These are phyloP conservation scores for Atherinomorus stipes DNA, from an alignment of 2,113 vertebrate genomes.

Conservation along the genomic window DNA sequence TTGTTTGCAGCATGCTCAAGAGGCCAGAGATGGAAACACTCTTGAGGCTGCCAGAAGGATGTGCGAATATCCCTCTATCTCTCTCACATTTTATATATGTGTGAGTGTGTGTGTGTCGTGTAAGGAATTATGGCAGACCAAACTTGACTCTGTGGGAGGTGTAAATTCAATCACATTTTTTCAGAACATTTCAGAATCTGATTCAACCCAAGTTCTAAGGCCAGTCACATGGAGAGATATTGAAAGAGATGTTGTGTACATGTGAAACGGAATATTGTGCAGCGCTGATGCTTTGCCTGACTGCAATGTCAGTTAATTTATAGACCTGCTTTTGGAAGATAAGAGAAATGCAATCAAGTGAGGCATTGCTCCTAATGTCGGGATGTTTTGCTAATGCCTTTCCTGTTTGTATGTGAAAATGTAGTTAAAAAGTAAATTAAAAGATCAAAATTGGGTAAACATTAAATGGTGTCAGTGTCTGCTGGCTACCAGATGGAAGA, in stretches of 20 bases:
- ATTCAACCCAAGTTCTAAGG: conserved; percentile 71
- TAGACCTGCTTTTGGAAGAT: conserved; percentile 70
- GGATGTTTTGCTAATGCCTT: conserved; percentile 58
- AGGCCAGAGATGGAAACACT: conserved; percentile 72
- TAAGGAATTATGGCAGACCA: conserved; percentile 73
- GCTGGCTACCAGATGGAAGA: conserved; percentile 57
- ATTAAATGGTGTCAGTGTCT: conserved; percentile 65
- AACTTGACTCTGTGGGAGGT: conserved; percentile 81
- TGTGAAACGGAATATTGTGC: conserved; percentile 53
- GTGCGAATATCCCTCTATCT: conserved; percentile 54
- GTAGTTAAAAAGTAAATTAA: conserved; percentile 52
- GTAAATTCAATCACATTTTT: conserved; percentile 79
- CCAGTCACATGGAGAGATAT: conserved; percentile 73
- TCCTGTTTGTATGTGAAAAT: conserved; percentile 47
- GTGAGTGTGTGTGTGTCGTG: conserved; percentile 33
- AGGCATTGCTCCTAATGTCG: conserved; percentile 67
- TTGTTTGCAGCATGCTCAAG: conserved; percentile 71
- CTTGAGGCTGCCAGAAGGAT: conserved; percentile 63
- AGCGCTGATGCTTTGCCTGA: conserved; percentile 34
- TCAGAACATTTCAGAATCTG: conserved; percentile 67
- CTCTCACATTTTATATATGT: conserved; percentile 48
- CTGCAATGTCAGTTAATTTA: conserved; percentile 70
- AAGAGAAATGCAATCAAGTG: conserved; percentile 68
- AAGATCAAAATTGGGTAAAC: conserved; percentile 36
- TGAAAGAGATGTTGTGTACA: conserved; percentile 71